phyloP scores from a whole-genome alignment of 1,140 invertebrate species.

The Drosophila dunni region DNA sequence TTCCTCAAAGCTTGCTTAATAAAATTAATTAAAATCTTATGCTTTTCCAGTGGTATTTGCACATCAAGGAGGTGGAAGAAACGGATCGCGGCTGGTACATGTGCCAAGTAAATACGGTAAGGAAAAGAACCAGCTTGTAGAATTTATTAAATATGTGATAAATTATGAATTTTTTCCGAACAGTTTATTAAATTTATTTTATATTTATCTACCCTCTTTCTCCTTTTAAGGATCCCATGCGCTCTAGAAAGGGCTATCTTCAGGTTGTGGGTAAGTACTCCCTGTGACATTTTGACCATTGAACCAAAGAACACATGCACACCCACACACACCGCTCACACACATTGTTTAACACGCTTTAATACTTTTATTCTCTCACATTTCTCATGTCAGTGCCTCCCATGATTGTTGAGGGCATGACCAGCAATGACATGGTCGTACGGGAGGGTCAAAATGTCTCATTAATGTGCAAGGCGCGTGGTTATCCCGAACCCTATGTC shows the following conservation, averaged over 20 bases:
- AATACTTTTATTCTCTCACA: background rate
- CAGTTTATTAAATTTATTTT: no score
- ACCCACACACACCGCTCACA: background rate
- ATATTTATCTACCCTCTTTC: background rate
- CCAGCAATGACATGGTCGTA: constrained; percentile 95
- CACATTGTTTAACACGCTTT: constrained; percentile 35
- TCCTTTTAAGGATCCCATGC: constrained; percentile 89
- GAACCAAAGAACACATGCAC: constrained; percentile 28
- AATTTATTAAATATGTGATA: no score
- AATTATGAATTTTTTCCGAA: no score
- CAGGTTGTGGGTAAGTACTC: constrained; percentile 92
- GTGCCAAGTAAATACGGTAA: constrained; percentile 85
- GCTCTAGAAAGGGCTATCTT: constrained; percentile 92
- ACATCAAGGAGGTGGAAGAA: constrained; percentile 92
- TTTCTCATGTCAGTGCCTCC: constrained; percentile 89
- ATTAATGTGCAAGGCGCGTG: constrained; percentile 93
- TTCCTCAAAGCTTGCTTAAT: no score
- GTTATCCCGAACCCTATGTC: constrained; percentile 95
- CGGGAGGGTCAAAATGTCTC: constrained; percentile 95
- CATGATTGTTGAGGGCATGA: constrained; percentile 92
- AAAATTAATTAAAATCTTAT: no score
- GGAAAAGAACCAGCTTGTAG: no score
- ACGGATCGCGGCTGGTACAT: constrained; percentile 90
- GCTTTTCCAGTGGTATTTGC: constrained; percentile 89
- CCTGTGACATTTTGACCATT: constrained; percentile 18